Percentiles rank a stretch among this genome's conserved stretches.
Conservation (phyloP, 1,140 invertebrate genomes). For the Drosophila trapezifrons region DNA sequence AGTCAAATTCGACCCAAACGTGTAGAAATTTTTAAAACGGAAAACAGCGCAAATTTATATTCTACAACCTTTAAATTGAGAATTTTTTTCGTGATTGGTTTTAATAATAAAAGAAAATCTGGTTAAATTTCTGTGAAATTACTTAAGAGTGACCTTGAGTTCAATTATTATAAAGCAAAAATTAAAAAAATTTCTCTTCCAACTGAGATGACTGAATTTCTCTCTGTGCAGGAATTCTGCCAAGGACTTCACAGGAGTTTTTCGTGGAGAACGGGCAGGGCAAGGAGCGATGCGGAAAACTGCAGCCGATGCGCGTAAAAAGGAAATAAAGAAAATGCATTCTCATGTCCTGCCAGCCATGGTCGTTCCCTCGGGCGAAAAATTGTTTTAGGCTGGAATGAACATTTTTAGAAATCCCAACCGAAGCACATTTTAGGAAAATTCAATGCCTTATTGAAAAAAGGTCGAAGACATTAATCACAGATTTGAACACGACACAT, state of each 20-base stretch:
- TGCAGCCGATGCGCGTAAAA: constrained; percentile 35
- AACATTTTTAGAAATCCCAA: constrained; percentile 18
- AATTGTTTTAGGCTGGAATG: constrained; percentile 25
- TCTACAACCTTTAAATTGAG: too few species aligned
- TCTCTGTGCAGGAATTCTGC: constrained; percentile 42
- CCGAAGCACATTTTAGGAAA: background rate
- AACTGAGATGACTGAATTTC: background rate
- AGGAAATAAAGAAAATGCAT: constrained; percentile 57
- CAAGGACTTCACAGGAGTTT: constrained; percentile 26
- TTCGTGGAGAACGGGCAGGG: background rate
- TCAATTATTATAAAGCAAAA: background rate
- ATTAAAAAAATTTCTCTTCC: background rate
- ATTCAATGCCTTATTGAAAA: constrained; percentile 7
- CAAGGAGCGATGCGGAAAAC: background rate
- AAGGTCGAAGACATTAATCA: constrained; percentile 8
- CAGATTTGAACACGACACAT: background rate
- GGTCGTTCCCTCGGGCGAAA: constrained; percentile 5
- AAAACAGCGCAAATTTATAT: too few species aligned
- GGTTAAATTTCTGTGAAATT: too few species aligned
- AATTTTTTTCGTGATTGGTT: too few species aligned
- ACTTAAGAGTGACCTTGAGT: too few species aligned
- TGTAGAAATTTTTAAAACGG: too few species aligned
- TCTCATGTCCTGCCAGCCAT: constrained; percentile 30
- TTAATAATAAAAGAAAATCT: too few species aligned
- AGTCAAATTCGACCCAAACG: too few species aligned